Percentiles rank a stretch among this genome's conserved stretches.
These are phyloP conservation scores for Tyria jacobaeae DNA, from an alignment of 2,888 invertebrate genomes.

Conservation along the genomic window DNA sequence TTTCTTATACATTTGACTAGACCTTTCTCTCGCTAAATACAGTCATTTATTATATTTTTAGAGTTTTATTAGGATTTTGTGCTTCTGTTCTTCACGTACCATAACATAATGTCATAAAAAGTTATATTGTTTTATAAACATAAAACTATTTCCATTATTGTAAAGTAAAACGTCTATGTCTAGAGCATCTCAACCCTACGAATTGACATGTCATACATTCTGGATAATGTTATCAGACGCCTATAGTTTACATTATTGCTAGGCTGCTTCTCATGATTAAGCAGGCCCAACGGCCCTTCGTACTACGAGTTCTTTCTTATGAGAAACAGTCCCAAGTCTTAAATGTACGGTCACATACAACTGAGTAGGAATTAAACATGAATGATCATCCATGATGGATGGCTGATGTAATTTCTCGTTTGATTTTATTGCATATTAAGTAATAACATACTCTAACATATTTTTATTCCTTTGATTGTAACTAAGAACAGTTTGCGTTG, in stretches of 20 bases:
- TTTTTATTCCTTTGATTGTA: not conserved
- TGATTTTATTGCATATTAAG: not conserved
- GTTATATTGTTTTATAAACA: too few relatives aligned
- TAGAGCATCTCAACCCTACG: not conserved
- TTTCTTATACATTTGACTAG: too few relatives aligned
- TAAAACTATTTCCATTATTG: too few relatives aligned
- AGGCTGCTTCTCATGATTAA: not conserved
- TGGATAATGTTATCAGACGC: not conserved
- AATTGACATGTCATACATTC: not conserved
- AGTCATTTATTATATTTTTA: too few relatives aligned
- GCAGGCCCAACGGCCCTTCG: not conserved
- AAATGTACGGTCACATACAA: conserved; percentile 38
- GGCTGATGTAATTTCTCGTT: not conserved
- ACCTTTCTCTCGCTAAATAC: too few relatives aligned
- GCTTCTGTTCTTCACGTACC: too few relatives aligned
- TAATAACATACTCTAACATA: not conserved
- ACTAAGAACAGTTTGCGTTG: not conserved
- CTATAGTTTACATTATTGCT: not conserved
- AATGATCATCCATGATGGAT: conserved; percentile 14
- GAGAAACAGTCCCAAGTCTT: not conserved
- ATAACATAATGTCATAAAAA: too few relatives aligned
- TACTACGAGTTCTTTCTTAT: not conserved
- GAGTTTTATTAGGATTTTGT: too few relatives aligned
- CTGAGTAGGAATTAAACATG: conserved; percentile 23
- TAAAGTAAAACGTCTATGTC: too few relatives aligned